These are phyloP conservation scores for Dicaeum eximium DNA, from an alignment of 2,113 vertebrate genomes.

Conservation along the genomic window DNA sequence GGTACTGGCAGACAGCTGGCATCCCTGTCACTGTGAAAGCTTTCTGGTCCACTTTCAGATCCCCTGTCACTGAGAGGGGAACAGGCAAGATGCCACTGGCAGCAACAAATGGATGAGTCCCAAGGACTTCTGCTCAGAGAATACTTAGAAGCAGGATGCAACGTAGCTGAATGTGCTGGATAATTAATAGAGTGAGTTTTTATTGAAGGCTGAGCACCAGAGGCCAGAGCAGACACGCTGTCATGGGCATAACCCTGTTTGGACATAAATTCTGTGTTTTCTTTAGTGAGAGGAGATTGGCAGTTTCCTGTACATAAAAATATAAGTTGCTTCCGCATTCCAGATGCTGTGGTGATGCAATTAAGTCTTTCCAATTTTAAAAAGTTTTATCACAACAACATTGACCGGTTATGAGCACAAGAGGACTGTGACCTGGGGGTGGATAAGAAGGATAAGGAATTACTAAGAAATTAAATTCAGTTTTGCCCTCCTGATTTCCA, in stretches of 20 bases:
- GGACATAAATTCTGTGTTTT: neutral
- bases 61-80: neutral
- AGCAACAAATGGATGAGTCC: neutral
- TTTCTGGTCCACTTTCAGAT: neutral
- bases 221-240: fast-evolving
- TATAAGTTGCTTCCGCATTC: neutral
- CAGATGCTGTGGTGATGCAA: neutral
- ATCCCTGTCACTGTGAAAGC: neutral
- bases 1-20: neutral
- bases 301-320: neutral
- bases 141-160: neutral
- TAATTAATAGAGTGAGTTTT: neutral
- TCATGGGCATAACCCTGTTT: neutral
- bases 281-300: neutral
- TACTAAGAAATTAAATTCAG: neutral
- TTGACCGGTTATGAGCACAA: neutral
- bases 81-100: neutral
- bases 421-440: neutral
- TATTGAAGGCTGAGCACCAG: neutral
- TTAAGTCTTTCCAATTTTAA: neutral
- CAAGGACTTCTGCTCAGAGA: neutral
- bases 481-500: neutral
- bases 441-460: neutral
- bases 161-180: neutral
- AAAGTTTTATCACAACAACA: neutral